Base-by-base conservation (phyloP, 1,140 invertebrate species). In the Scaptodrosophila lebanonensis region DNA sequence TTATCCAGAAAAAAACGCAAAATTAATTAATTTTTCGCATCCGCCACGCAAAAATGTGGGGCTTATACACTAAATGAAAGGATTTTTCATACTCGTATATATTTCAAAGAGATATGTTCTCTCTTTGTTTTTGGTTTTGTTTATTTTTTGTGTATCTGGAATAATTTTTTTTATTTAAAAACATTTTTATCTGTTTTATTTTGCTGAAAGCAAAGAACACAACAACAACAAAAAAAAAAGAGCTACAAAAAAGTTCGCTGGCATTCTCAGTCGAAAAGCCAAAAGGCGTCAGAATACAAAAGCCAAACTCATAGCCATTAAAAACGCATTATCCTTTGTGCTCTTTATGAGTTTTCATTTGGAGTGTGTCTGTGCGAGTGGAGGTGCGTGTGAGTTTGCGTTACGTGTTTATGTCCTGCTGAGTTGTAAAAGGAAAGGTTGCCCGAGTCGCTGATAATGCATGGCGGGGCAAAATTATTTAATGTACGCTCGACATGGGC, bases 291-390 rank as follows among this genome's bases (percentile, higher is more conserved):
- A 44, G 56, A 36, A 64, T 53, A 66, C 65, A 82, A 82, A 82
- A 79, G 75, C 75, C 75, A 66, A 79, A 66, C 69, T 79, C 75
- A 52, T 79, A 82, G 75, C 73, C 73, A 79, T 79, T 79, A 79
- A 79, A 79, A 82, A 82, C 73, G 69, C 73, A 79, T 79, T 79
- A 79, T 79, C 75, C 73, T 75, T 73, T 79, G 73, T 79, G 75
- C 69, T 56, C 42, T 79, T 79, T 79, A 79, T 79, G 72, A 73
- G 69, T 79, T 79, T 79, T 73, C 59, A 75, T 79, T 82, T 82
- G 65, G 59, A 69, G 75, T 61, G 75, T 43, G 66, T 57, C 53
- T 25, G 16, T 52, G 29, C 29, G 17, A 11, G 16, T 38, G 38
- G 7, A 17, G 17, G 33, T 20, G 9, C 38, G 48, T 44, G 32